Base-by-base conservation (phyloP, 2,888 invertebrate genomes). In the Nemotelus pantherinus region DNA sequence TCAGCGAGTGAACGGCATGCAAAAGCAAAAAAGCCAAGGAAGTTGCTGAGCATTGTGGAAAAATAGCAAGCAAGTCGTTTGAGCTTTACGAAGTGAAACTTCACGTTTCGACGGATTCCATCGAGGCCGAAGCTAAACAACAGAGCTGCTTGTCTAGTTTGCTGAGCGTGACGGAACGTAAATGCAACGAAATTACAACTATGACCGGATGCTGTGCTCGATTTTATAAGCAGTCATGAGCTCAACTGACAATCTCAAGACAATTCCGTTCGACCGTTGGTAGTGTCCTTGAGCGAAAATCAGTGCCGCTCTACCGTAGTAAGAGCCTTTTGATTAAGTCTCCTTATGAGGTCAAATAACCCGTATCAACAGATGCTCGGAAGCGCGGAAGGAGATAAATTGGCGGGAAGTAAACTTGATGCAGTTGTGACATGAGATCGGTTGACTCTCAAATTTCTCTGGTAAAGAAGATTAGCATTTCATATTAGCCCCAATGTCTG, bases 111-210 rank as follows among this genome's bases (percentile, higher is more conserved):
- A 25, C 25, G 48, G 10, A n/a, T 50, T n/a, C 10, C 53, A 57
- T 45, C 44, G 41, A 53, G 44, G 47, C n/a, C 10, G 55, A 53
- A 6, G 55, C 41, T n/a, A 47, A 63, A 41, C 63, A 63, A 55
- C 71, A 44, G 57, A 39, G 10, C 9, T 71, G 25, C 43, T 71
- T 10, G 44, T 43, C 57, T 9, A 55, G 71, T 71, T 71, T 71
- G 71, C 44, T 10, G 71, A 71, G 71, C 71, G 71, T 71, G 55
- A 71, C 71, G 57, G 44, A 55, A 57, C 57, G 71, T 55, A 55
- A 71, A 71, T 71, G 71, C 71, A 71, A 71, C 55, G 43, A 71
- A 57, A 71, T 68, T 68, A 68, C 10, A 41, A 68, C 2, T 6
- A 25, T 25, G 25, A 1, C 25, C 25, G 25, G 25, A 25, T 25